phyloP scores from a whole-genome alignment of 2,888 invertebrate genomes.

The Cryptophagus acutangulus region DNA sequence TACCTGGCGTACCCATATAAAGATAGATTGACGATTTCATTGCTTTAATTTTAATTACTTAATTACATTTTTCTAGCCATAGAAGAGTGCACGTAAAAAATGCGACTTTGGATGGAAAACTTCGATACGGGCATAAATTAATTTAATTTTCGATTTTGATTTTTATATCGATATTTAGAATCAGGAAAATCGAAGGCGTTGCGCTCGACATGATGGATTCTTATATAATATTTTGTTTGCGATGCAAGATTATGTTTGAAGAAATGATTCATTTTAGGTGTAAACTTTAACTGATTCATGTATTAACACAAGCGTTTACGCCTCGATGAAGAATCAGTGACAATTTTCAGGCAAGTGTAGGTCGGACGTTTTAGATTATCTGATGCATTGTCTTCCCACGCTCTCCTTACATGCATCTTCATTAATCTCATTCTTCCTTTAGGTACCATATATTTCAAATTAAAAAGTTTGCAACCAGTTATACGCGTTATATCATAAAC shows the following conservation, averaged over 20 bases:
- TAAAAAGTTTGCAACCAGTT: no score
- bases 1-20: neutral
- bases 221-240: neutral
- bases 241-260: neutral
- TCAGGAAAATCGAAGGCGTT: neutral
- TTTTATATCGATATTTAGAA: neutral
- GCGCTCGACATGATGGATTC: neutral
- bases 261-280: neutral
- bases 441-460: no score
- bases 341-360: neutral
- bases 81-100: neutral
- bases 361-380: no score
- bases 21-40: neutral
- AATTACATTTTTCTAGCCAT: neutral
- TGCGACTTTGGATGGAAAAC: no score
- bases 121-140: slow-evolving; percentile 1
- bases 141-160: neutral
- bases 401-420: no score
- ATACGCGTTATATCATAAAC: no score
- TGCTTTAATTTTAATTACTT: neutral
- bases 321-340: neutral
- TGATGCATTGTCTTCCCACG: neutral
- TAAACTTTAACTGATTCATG: neutral
- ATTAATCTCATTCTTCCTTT: no score
- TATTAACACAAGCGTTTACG: neutral